Base-by-base conservation (phyloP, 1,140 invertebrate genomes). In the Sinonovacula constricta region DNA sequence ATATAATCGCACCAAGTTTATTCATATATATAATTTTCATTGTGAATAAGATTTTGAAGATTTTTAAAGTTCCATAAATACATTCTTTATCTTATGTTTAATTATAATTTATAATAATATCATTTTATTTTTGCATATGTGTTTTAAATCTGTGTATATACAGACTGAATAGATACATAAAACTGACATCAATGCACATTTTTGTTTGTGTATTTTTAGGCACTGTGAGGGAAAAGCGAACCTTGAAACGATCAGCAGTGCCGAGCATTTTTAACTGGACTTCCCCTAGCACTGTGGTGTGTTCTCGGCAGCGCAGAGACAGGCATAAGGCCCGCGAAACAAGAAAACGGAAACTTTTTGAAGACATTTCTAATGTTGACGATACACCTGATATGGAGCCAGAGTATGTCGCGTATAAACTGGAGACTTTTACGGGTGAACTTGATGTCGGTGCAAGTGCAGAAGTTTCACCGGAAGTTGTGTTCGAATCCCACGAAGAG, bases 181-280 rank as follows among this genome's bases (percentile, higher is more conserved):
- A 45, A 7, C 7, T 45, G 39, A 45, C 18, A 10, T 45, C 18
- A 10, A 45, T 10, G 39, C 39, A 45, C 7, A 10, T 10, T 18
- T 45, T 45, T 10, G 18, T 45, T 45, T 45, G 18, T 45, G 39
- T 45, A 10, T 7, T 45, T 18, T 45, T 7, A 45, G 18, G 7
- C 26, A 30, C 26, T 26, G 63, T 39, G 2, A 3, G 4, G 15
- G 49, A 28, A 10, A 39, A 28, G 22, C 3, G 22, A 66, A 66
- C 2, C 53, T 14, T 69, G 4, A 69, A 53, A 22, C 33, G 56
- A 33, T 10, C 26, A 26, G 66, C 66, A 33, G 51, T 54, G 7
- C 66, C 66, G n/a, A 69, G 66, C n/a, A n/a, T n/a, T n/a, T n/a
- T 68, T 68, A 24, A 49, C 1, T 69, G 53, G 66, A 56, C 66